A percentile compares a stretch with the other conserved stretches of the same genome.
Conservation (phyloP, 2,113 vertebrate species). For the Elanus axillaris region DNA sequence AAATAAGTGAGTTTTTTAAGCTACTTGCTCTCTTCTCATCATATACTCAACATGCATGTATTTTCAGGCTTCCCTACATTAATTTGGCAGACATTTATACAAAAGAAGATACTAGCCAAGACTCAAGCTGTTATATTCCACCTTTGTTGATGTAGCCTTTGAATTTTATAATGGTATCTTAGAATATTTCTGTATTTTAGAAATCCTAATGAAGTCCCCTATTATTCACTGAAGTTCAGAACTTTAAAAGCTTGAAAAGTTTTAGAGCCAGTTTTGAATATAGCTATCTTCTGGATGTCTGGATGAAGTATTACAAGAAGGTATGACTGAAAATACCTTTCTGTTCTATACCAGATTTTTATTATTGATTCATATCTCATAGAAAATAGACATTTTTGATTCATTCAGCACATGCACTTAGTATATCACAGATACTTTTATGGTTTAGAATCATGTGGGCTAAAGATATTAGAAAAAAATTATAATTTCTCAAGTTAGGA, state of each 20-base stretch:
- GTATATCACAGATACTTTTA: neutral
- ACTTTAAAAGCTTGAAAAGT: neutral
- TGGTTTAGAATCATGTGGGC: neutral
- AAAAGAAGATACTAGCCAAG: neutral
- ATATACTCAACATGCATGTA: fast-evolving
- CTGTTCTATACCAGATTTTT: neutral
- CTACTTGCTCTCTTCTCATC: neutral
- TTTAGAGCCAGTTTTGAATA: neutral
- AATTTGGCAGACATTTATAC: neutral
- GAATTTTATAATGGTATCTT: neutral
- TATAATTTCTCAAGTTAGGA: neutral
- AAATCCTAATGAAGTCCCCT: neutral
- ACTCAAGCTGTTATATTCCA: neutral
- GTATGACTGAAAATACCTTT: neutral
- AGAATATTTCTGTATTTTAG: neutral
- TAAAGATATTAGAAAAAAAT: neutral
- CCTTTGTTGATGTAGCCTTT: neutral
- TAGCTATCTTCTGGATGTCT: neutral
- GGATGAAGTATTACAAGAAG: neutral
- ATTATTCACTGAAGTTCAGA: neutral
- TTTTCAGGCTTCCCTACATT: neutral
- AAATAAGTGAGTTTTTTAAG: neutral
- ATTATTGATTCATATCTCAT: neutral
- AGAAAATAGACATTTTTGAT: neutral
- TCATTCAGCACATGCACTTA: neutral